Conservation (phyloP, 2,888 invertebrate species). For the Celastrina argiolus region DNA sequence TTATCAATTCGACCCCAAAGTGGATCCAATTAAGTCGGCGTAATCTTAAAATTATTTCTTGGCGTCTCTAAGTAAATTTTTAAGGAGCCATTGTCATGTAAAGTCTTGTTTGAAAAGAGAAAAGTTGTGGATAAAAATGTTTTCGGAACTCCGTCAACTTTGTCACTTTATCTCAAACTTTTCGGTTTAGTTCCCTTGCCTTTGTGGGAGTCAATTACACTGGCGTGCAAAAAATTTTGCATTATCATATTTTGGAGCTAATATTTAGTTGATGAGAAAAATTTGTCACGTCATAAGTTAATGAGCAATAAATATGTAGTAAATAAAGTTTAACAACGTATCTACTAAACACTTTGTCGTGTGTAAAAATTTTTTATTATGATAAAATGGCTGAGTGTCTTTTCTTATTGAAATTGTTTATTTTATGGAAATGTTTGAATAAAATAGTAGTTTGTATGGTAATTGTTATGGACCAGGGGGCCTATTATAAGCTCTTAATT, state of each 20-base stretch:
- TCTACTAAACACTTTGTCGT: too few relatives aligned
- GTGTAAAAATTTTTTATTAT: too few relatives aligned
- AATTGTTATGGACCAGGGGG: too few relatives aligned
- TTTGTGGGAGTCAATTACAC: constrained; percentile 30
- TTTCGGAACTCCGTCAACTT: constrained; percentile 34
- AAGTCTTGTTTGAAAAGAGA: constrained; percentile 37
- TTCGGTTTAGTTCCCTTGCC: constrained; percentile 29
- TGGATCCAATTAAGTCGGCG: background rate
- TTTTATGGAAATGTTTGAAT: too few relatives aligned
- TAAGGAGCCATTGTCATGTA: constrained; percentile 24
- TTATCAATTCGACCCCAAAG: background rate
- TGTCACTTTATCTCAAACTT: constrained; percentile 32
- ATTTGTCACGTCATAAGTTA: too few relatives aligned
- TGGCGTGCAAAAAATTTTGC: constrained; percentile 22
- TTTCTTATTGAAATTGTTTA: too few relatives aligned
- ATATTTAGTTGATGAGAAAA: background rate
- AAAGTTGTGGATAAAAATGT: constrained; percentile 36
- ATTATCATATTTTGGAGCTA: background rate
- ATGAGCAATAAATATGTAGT: too few relatives aligned
- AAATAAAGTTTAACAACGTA: too few relatives aligned
- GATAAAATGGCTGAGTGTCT: too few relatives aligned
- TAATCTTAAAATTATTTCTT: background rate
- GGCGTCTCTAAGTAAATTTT: background rate
- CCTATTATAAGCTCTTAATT: too few relatives aligned
- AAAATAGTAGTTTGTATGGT: too few relatives aligned